These are phyloP conservation scores for Sipunculus nudus DNA, from an alignment of 2,888 invertebrate genomes.

Conservation along the genomic window DNA sequence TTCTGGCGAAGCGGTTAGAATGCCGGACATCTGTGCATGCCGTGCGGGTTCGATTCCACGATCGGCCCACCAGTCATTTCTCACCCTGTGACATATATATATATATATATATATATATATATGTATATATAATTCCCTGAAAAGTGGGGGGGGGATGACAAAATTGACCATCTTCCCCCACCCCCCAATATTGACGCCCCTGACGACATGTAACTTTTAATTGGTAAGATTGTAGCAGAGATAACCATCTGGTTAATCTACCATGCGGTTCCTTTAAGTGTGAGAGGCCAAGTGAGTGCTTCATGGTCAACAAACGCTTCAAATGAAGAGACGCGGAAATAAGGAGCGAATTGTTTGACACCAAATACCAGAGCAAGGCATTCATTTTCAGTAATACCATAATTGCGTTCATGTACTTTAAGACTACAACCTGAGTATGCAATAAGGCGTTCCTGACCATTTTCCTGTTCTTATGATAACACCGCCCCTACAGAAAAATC, in stretches of 20 bases:
- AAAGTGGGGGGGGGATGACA: no score
- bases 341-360: slow-evolving; percentile 2
- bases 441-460: background rate
- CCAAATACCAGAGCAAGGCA: slow-evolving; percentile 6
- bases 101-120: no score
- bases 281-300: background rate
- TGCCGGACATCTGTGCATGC: no score
- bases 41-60: no score
- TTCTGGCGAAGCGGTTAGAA: no score
- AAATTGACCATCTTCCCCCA: no score
- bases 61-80: no score
- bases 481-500: background rate
- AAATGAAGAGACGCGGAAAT: background rate
- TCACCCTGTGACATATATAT: no score
- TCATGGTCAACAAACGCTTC: background rate
- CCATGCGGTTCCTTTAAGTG: background rate
- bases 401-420: background rate
- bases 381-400: slow-evolving; percentile 7
- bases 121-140: no score
- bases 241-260: background rate
- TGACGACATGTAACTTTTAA: background rate
- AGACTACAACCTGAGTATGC: slow-evolving; percentile 1
- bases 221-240: background rate
- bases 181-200: no score
- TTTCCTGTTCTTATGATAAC: slow-evolving; percentile 2